Evolutionary conservation across 1,140 invertebrate species (phyloP).

Genomic region (Zaprionus vittiger): DNA sequence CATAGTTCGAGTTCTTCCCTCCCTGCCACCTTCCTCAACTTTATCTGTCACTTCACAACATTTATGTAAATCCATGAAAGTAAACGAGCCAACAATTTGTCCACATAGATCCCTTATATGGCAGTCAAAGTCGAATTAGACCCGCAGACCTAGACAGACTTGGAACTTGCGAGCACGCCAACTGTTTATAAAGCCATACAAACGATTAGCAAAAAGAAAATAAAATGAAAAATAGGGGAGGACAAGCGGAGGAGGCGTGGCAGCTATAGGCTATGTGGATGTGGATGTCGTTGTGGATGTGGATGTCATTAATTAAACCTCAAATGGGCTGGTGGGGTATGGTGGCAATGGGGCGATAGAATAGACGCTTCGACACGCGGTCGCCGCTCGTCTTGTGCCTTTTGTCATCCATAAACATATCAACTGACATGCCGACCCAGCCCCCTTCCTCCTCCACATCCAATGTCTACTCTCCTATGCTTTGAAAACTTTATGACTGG

Average conservation of each 20-base stretch:
- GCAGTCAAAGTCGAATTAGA: slow-evolving; percentile 24
- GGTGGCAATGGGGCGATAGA: slow-evolving; percentile 44
- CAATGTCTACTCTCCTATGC: slow-evolving; percentile 16
- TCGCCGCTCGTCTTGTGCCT: slow-evolving; percentile 55
- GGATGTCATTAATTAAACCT: slow-evolving; percentile 79
- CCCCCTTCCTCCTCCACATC: slow-evolving; percentile 6
- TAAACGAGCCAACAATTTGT: slow-evolving; percentile 40
- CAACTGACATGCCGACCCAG: slow-evolving; percentile 7
- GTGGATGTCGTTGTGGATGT: slow-evolving; percentile 26
- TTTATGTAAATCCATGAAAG: slow-evolving; percentile 38
- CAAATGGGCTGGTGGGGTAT: slow-evolving; percentile 60
- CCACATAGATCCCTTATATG: slow-evolving; percentile 36
- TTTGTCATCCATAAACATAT: slow-evolving; percentile 72
- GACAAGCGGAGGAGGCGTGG: not conserved
- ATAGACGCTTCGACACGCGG: slow-evolving; percentile 42
- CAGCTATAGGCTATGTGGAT: slow-evolving; percentile 8
- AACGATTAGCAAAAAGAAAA: slow-evolving; percentile 52
- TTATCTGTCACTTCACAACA: not conserved
- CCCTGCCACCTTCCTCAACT: not conserved
- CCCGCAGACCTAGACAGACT: slow-evolving; percentile 35
- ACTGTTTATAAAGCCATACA: slow-evolving; percentile 53
- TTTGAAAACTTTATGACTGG: slow-evolving; percentile 63
- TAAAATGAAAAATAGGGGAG: slow-evolving; percentile 12
- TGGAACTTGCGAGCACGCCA: slow-evolving; percentile 25
- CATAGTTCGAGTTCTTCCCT: not conserved